A percentile compares a stretch with the other conserved stretches of the same genome.
Conservation (phyloP, 2,888 invertebrate species). For the Halocaridina rubra region DNA sequence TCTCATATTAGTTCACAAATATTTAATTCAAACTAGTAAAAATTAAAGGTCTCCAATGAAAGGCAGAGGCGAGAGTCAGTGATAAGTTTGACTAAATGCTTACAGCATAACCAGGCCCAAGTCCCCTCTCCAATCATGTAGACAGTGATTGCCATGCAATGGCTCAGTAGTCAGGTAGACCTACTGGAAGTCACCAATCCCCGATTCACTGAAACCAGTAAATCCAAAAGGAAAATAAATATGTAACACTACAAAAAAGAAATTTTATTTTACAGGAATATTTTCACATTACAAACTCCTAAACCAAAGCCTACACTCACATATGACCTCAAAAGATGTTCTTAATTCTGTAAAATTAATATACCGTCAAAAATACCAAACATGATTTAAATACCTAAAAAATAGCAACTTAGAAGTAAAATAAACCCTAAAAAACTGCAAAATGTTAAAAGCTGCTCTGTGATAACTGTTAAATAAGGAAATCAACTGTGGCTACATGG, state of each 20-base stretch:
- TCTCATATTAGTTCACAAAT: too few species aligned
- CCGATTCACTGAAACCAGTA: too few species aligned
- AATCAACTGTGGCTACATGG: not conserved
- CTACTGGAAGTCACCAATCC: too few species aligned
- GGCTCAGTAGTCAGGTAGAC: too few species aligned
- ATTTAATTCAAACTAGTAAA: too few species aligned
- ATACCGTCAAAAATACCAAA: not conserved
- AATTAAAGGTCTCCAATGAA: too few species aligned
- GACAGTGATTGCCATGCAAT: too few species aligned
- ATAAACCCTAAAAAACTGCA: not conserved
- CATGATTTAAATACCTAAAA: not conserved
- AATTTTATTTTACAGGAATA: conserved; percentile 59
- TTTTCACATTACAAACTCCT: conserved; percentile 54
- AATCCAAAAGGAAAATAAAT: too few species aligned
- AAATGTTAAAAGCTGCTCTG: not conserved
- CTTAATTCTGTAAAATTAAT: not conserved
- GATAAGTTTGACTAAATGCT: too few species aligned
- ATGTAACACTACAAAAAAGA: conserved; percentile 42
- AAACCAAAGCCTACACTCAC: conserved; percentile 44
- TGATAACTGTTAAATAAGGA: not conserved
- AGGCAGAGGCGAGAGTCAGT: too few species aligned
- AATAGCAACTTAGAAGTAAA: not conserved
- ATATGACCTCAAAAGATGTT: conserved; percentile 35
- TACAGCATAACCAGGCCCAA: too few species aligned
- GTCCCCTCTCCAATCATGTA: too few species aligned